phyloP scores from a whole-genome alignment of 2,888 invertebrate genomes.

The Athrips mouffetella region DNA sequence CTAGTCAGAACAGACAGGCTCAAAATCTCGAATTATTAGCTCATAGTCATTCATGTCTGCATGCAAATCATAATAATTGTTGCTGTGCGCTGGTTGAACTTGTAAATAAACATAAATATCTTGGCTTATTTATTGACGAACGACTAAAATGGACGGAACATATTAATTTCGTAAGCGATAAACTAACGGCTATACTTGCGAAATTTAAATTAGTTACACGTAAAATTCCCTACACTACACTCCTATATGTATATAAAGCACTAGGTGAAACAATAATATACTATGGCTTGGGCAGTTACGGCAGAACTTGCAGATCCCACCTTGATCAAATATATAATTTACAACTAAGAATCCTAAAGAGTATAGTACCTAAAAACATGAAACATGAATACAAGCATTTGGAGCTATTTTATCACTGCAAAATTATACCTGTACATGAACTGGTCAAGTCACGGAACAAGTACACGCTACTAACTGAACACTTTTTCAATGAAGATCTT shows the following conservation, averaged over 20 bases:
- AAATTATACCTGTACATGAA: neutral
- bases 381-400: neutral
- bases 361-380: neutral
- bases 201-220: neutral
- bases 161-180: neutral
- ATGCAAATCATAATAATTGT: neutral
- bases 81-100: neutral
- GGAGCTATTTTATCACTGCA: neutral
- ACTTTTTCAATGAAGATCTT: neutral
- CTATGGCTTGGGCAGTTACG: slow-evolving; percentile 9
- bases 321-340: neutral
- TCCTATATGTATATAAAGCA: slow-evolving; percentile 1
- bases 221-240: neutral
- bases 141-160: slow-evolving; percentile 4
- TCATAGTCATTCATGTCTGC: slow-evolving; percentile 12
- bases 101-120: neutral
- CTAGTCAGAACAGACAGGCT: slow-evolving; percentile 1
- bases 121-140: neutral
- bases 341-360: slow-evolving; percentile 3
- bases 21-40: neutral
- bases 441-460: neutral
- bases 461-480: neutral
- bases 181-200: neutral
- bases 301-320: slow-evolving; percentile 3
- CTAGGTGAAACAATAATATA: slow-evolving; percentile 6